A percentile compares a stretch with the other conserved stretches of the same genome.
phyloP scores from a whole-genome alignment of 1,140 invertebrate species.

The Melitaea cinxia region DNA sequence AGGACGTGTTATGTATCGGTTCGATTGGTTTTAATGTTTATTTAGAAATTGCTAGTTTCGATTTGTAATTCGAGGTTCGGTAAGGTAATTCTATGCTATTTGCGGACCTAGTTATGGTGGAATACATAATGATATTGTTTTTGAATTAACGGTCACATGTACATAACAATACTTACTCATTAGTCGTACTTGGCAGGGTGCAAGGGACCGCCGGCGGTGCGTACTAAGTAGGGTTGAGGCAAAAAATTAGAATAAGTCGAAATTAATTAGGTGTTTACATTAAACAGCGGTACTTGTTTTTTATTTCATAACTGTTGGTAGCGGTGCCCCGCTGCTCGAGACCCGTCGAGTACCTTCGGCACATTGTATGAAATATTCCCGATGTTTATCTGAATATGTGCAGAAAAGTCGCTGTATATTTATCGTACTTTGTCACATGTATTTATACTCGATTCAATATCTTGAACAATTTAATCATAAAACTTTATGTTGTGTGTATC shows the following conservation, averaged over 20 bases:
- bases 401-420: slow-evolving; percentile 19
- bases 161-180: slow-evolving; percentile 3
- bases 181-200: not conserved
- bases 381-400: slow-evolving; percentile 33
- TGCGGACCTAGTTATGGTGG: no score
- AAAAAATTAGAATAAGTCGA: slow-evolving; percentile 49
- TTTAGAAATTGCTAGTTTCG: slow-evolving; percentile 24
- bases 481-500: no score
- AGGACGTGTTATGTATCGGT: slow-evolving; percentile 31
- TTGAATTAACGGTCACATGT: not conserved
- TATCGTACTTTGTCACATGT: no score
- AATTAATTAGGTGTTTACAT: slow-evolving; percentile 50
- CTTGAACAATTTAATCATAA: no score
- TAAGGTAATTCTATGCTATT: not conserved
- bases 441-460: no score
- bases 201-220: slow-evolving; percentile 44
- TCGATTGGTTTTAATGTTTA: slow-evolving; percentile 22
- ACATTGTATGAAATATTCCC: slow-evolving; percentile 39
- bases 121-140: no score
- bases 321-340: slow-evolving; percentile 38
- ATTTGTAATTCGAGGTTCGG: not conserved
- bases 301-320: slow-evolving; percentile 23
- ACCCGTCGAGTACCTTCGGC: slow-evolving; percentile 23
- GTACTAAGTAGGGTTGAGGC: slow-evolving; percentile 34
- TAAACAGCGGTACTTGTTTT: slow-evolving; percentile 30